Evolutionary conservation across 2,888 invertebrate species (phyloP).

Genomic region (Aphrophora alni): DNA sequence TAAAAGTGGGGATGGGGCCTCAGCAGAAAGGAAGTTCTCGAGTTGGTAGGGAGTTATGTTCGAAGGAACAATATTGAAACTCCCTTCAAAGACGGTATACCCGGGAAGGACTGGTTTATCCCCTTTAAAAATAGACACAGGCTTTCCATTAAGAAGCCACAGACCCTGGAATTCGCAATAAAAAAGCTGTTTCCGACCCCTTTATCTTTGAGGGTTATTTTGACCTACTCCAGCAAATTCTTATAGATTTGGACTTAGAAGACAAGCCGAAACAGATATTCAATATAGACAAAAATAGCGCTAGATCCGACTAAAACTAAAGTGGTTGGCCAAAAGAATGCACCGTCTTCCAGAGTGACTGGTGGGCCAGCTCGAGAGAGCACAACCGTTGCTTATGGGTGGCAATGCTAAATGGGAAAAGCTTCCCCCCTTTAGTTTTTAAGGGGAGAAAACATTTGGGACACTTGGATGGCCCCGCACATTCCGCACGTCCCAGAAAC

Average conservation of each 20-base stretch:
- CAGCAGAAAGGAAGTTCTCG: constrained; percentile 52
- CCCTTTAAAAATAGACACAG: constrained; percentile 51
- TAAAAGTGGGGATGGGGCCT: constrained; percentile 54
- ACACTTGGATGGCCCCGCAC: constrained; percentile 53
- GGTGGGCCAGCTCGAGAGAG: constrained; percentile 30
- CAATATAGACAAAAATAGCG: constrained; percentile 48
- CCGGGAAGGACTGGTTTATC: constrained; percentile 53
- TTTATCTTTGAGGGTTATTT: constrained; percentile 51
- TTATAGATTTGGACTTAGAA: constrained; percentile 45
- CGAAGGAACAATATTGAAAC: constrained; percentile 49
- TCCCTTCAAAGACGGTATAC: constrained; percentile 52
- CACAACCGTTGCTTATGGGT: constrained; percentile 38
- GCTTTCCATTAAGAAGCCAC: constrained; percentile 54
- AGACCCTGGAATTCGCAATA: constrained; percentile 54
- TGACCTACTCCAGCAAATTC: constrained; percentile 27
- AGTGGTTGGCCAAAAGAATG: constrained; percentile 39
- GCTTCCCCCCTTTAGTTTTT: constrained; percentile 54
- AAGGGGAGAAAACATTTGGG: constrained; percentile 55
- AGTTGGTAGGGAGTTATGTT: constrained; percentile 52
- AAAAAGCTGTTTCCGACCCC: constrained; percentile 47
- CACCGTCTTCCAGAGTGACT: constrained; percentile 28
- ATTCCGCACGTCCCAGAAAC: constrained; percentile 50
- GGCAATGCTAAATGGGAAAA: constrained; percentile 49
- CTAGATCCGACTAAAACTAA: constrained; percentile 17
- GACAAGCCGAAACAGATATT: constrained; percentile 49